Percentiles rank a stretch among this genome's conserved stretches.
Evolutionary conservation across 2,797 vertebrate genomes (phyloP).

Genomic region (Enoplosus armatus): DNA sequence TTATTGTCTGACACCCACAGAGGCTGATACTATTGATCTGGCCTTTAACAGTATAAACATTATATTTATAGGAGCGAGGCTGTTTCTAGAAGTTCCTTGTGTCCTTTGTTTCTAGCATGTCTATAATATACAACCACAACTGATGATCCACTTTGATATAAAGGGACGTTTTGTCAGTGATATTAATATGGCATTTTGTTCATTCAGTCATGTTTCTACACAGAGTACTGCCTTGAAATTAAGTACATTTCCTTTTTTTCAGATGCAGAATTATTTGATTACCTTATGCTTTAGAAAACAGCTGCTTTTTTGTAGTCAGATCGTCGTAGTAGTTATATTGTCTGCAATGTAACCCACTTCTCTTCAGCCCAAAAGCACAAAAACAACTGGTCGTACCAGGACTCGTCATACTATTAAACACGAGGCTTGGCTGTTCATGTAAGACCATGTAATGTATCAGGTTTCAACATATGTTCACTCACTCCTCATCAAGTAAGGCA

Average conservation of each 20-base stretch:
- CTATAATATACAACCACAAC: background rate
- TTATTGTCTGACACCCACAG: background rate
- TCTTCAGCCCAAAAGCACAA: slow-evolving; percentile 15
- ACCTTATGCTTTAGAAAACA: background rate
- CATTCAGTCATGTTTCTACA: background rate
- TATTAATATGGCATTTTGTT: background rate
- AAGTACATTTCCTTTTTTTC: background rate
- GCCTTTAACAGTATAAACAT: background rate
- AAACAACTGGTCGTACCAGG: background rate
- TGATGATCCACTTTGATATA: background rate
- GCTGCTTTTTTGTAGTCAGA: background rate
- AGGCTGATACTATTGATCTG: background rate
- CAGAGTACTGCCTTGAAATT: too few relatives aligned
- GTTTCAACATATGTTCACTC: slow-evolving; percentile 35
- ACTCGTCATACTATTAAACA: slow-evolving; percentile 28
- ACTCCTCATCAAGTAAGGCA: slow-evolving; percentile 1
- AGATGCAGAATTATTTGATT: background rate
- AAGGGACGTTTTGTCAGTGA: background rate
- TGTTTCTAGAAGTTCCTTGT: slow-evolving; percentile 16
- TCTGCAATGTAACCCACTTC: slow-evolving; percentile 2
- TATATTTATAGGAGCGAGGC: background rate
- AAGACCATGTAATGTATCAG: slow-evolving; percentile 28
- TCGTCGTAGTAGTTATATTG: background rate
- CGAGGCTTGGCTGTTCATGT: background rate
- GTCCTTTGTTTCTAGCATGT: background rate